phyloP scores from a whole-genome alignment of 1,140 invertebrate genomes.

The Neelides sp. region DNA sequence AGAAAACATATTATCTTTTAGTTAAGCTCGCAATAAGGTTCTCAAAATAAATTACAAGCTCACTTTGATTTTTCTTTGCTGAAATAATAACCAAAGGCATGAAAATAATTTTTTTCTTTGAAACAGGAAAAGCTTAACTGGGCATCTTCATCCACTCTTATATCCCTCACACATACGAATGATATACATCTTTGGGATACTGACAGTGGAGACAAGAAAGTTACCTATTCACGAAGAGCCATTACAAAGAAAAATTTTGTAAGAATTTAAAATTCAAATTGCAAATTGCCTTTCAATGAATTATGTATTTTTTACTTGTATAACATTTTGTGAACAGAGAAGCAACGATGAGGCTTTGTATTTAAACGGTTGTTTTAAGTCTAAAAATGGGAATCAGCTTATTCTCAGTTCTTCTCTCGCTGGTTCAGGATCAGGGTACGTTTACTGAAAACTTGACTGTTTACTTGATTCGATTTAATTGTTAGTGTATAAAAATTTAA shows the following conservation, averaged over 20 bases:
- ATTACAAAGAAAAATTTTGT: conserved; percentile 40
- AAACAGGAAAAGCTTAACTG: too few relatives aligned
- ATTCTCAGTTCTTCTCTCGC: conserved; percentile 47
- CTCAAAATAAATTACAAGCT: too few relatives aligned
- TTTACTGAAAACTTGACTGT: background rate
- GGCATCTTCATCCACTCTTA: too few relatives aligned
- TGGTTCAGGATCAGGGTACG: conserved; percentile 41
- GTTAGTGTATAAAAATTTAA: background rate
- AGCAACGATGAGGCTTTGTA: conserved; percentile 51
- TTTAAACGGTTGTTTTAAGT: conserved; percentile 45
- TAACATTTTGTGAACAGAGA: conserved; percentile 37
- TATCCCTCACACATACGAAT: conserved; percentile 55
- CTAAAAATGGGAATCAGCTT: conserved; percentile 40
- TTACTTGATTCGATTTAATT: background rate
- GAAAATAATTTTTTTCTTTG: too few relatives aligned
- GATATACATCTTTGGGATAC: conserved; percentile 58
- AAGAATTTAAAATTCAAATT: conserved; percentile 32
- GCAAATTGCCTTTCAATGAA: conserved; percentile 1
- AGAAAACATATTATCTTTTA: too few relatives aligned
- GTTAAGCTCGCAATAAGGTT: too few relatives aligned
- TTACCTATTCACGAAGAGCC: conserved; percentile 43
- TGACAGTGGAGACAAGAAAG: conserved; percentile 45
- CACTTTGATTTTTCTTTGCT: too few relatives aligned
- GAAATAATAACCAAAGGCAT: too few relatives aligned
- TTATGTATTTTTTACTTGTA: conserved; percentile 3